Evolutionary conservation across 1,140 invertebrate species (phyloP).

Genomic region (Aphelinus atriplicis): DNA sequence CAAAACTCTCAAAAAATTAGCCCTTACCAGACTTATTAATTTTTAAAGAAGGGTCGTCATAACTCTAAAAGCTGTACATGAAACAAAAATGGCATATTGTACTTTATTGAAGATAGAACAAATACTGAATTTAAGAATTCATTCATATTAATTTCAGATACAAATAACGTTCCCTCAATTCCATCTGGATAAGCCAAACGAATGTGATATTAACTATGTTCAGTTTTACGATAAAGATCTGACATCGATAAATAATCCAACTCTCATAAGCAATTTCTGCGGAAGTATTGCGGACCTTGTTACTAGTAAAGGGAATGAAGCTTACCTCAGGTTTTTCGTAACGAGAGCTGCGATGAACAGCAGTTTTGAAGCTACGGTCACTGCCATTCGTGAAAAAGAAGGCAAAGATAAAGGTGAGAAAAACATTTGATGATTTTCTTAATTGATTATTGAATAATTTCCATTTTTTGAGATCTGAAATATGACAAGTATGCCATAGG

Average conservation of each 20-base stretch:
- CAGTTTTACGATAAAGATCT: slow-evolving; percentile 78
- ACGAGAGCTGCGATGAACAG: slow-evolving; percentile 73
- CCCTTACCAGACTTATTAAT: no score
- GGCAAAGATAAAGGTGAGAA: slow-evolving; percentile 37
- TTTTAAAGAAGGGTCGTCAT: no score
- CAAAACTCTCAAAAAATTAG: no score
- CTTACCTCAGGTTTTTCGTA: slow-evolving; percentile 78
- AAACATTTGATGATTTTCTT: no score
- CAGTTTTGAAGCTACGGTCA: slow-evolving; percentile 77
- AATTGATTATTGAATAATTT: neutral
- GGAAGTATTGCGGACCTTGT: slow-evolving; percentile 81
- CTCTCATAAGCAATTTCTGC: slow-evolving; percentile 77
- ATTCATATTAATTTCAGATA: slow-evolving; percentile 69
- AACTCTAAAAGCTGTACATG: no score
- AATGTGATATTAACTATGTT: slow-evolving; percentile 84
- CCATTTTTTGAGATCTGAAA: neutral
- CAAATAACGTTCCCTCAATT: slow-evolving; percentile 77
- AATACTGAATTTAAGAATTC: no score
- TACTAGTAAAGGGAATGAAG: slow-evolving; percentile 69
- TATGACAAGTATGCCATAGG: no score
- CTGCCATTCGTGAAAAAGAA: slow-evolving; percentile 74
- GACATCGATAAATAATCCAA: slow-evolving; percentile 66
- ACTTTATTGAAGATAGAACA: no score
- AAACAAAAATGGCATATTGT: no score
- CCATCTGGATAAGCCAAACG: slow-evolving; percentile 78